Evolutionary conservation across 2,113 vertebrate genomes (phyloP), one percentile per base, ranked within the genome.

Genomic region (Prionailurus bengalensis): DNA sequence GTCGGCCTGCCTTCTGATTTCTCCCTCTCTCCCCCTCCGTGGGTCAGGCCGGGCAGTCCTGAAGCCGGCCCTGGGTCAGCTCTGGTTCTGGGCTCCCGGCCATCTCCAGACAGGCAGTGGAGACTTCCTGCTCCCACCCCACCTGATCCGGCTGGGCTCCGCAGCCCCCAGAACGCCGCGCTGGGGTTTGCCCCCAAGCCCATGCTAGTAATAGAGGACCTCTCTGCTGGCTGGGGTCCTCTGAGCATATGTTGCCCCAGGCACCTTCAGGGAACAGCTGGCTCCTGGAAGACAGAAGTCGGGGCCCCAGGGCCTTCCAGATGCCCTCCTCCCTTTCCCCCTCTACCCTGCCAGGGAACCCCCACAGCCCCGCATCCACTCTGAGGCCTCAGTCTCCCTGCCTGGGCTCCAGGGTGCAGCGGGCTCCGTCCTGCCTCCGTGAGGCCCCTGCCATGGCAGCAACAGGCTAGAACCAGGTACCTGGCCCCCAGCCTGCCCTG

Each of bases 371-470:
- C 21, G n/a, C 4, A 1, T 21, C 36, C 48, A 4, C 31, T 23
- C 51, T 27, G 51, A 5, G 36, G 1, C 70, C 45, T 31, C 33
- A 3, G 36, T 29, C 76, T 48, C 36, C 7, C 53, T 21, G 45
- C 63, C 29, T 33, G 48, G 63, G 48, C 58, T 58, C 65, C 29
- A 3, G 76, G 87, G 13, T 1, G 10, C 11, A 31, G 58, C 0
- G 10, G 7, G 2, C 66, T 48, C 68, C 48, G 5, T 42, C 65
- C 21, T 7, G 42, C 25, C 33, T 25, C 27, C 21, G 0, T 4
- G 58, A 6, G 42, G 7, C 25, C 31, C 42, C 0, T 10, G 0
- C 7, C 19, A 0, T 1, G 1, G 65, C 39, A 11, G 14, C 5
- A 0, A 2, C n/a, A n/a, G 68, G n/a, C 79, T 10, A 33, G 53